These are phyloP conservation scores for Chloroceryle aenea DNA, from an alignment of 2,113 vertebrate genomes.

Conservation along the genomic window DNA sequence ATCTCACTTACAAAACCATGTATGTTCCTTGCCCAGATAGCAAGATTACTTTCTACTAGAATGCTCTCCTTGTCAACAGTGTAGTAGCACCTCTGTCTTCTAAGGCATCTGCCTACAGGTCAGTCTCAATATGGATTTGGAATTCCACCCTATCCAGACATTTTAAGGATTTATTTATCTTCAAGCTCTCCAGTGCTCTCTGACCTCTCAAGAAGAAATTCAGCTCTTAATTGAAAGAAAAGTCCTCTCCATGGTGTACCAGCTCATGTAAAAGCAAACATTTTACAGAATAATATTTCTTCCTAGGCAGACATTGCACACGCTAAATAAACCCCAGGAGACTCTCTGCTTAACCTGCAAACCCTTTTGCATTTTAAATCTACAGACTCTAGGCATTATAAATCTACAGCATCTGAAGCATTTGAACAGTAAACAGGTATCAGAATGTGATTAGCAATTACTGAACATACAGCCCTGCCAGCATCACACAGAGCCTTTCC, in stretches of 20 bases:
- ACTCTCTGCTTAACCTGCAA: neutral
- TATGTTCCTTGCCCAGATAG: neutral
- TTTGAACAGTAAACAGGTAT: neutral
- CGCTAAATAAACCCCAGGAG: neutral
- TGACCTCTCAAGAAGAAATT: neutral
- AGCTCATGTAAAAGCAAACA: neutral
- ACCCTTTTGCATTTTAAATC: neutral
- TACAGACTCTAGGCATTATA: neutral
- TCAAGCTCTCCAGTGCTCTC: neutral
- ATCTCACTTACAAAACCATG: neutral
- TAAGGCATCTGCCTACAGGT: neutral
- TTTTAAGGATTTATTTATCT: neutral
- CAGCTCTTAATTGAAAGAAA: neutral
- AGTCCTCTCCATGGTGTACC: neutral
- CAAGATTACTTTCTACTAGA: neutral
- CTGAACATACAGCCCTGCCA: neutral
- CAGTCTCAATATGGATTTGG: neutral
- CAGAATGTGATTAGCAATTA: neutral
- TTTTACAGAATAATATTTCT: neutral
- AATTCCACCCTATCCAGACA: neutral
- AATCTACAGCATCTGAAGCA: neutral
- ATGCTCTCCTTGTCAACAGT: neutral
- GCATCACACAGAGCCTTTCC: neutral
- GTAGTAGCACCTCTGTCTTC: neutral
- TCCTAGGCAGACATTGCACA: neutral